Conservation (phyloP, 2,797 vertebrate species). For the Lithobates pipiens region DNA sequence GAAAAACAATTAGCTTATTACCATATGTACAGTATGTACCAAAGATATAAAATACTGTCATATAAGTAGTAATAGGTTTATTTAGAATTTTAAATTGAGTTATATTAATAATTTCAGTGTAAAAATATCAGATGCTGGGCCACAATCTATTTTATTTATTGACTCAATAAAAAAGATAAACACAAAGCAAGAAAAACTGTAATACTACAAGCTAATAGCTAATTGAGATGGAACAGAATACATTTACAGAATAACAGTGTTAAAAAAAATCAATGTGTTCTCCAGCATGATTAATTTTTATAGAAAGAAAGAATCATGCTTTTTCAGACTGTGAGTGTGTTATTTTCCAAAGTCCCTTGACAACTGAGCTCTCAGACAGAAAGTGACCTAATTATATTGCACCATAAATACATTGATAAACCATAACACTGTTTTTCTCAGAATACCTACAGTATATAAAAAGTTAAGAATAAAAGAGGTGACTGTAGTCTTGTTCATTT, state of each 20-base stretch:
- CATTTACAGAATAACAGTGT: conserved; percentile 5
- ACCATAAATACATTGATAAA: background rate
- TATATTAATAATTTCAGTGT: background rate
- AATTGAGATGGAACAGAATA: conserved; percentile 3
- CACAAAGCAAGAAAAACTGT: background rate
- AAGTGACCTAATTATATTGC: background rate
- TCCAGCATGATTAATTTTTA: conserved; percentile 15
- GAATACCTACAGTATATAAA: background rate
- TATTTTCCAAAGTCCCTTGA: conserved; percentile 4
- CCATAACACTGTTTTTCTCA: background rate
- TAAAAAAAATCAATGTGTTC: conserved; percentile 27
- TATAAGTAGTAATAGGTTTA: background rate
- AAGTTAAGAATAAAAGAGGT: too few relatives aligned
- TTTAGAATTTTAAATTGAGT: background rate
- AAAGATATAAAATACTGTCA: background rate
- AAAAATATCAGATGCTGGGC: background rate
- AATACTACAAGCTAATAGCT: background rate
- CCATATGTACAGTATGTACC: background rate
- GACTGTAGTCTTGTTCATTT: too few relatives aligned
- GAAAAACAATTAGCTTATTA: background rate
- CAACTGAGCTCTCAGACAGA: background rate
- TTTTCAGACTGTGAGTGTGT: conserved; percentile 5
- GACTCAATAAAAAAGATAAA: background rate
- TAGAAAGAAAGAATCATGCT: conserved; percentile 17
- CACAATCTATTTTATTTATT: background rate